Base-by-base conservation (phyloP, 2,888 invertebrate species). In the Eudasyphora cyanicolor region DNA sequence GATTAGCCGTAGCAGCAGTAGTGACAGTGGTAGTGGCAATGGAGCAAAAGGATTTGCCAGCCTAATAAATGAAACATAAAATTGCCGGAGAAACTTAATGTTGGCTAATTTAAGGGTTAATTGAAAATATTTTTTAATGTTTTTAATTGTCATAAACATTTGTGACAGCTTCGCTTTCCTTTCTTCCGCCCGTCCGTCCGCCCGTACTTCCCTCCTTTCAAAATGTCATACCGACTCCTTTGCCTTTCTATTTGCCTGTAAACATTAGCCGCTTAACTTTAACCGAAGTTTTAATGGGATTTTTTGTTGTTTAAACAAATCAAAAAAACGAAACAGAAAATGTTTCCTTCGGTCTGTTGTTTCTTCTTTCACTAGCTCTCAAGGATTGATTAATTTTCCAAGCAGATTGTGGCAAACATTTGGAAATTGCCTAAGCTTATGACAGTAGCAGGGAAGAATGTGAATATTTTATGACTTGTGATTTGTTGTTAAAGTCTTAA, bases 141-240 rank as follows among this genome's bases (percentile, higher is more conserved):
- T 71, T 73, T 64, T 38, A 32, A 71, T 76, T 80, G 70, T 76
- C 76, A 76, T 54, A 76, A 71, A 76, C 81, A 81, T 71, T 76
- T 81, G 81, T 57, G 32, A 76, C 81, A 45, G n/a, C 64, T 76
- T 64, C 32, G 7, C 17, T 38, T 38, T 38, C 2, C 17, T 62
- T 32, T 35, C 62, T 35, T 35, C 35, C 60, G 21, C 4, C 24
- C 57, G 57, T 24, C 17, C 3, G 24, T 8, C 35, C 8, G 35
- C 35, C 35, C 5, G 35, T n/a, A n/a, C n/a, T n/a, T n/a, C 35
- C 35, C 5, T 5, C 35, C 35, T 35, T 5, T 35, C 35, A 35
- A 14, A 8, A 8, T 38, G 2, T 12, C 8, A 6, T 38, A 14
- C 38, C 38, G 38, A 8, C 38, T 38, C 14, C 38, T 8, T 38